Conservation (phyloP, 1,140 invertebrate genomes). For the Vollenhovia emeryi region DNA sequence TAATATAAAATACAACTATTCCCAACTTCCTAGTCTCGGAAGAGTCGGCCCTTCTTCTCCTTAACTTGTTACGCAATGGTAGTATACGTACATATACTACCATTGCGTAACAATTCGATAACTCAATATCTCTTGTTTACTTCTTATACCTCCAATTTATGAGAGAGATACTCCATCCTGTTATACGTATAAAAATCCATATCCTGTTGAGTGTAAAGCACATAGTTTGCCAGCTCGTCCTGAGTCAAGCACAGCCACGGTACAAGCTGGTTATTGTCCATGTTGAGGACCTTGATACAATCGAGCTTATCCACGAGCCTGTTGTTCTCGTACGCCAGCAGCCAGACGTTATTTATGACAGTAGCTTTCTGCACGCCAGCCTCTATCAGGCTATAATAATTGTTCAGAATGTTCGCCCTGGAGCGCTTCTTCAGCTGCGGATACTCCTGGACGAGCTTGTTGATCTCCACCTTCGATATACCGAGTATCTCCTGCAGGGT, state of each 20-base stretch:
- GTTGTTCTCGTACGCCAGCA: neutral
- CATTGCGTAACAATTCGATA: neutral
- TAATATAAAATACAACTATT: no score
- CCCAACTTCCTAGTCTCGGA: no score
- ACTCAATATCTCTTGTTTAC: neutral
- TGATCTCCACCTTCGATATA: neutral
- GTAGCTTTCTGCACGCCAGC: neutral
- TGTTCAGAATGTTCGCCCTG: conserved; percentile 14
- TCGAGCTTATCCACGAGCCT: conserved; percentile 12
- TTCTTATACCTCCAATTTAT: conserved; percentile 39
- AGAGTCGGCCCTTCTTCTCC: no score
- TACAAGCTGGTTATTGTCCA: conserved; percentile 33
- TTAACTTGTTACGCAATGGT: no score
- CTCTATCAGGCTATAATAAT: conserved; percentile 26
- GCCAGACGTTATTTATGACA: neutral
- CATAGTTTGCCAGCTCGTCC: conserved; percentile 3
- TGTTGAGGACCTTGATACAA: conserved; percentile 1
- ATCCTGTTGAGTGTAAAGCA: neutral
- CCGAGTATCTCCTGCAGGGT: conserved; percentile 21
- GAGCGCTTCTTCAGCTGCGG: conserved; percentile 28
- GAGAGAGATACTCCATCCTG: conserved; percentile 27
- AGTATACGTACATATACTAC: no score
- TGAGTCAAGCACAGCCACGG: conserved; percentile 35
- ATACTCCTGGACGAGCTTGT: neutral
- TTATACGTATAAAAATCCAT: neutral